Conservation (phyloP, 1,140 invertebrate species). For the Trachymyrmex cornetzi region DNA sequence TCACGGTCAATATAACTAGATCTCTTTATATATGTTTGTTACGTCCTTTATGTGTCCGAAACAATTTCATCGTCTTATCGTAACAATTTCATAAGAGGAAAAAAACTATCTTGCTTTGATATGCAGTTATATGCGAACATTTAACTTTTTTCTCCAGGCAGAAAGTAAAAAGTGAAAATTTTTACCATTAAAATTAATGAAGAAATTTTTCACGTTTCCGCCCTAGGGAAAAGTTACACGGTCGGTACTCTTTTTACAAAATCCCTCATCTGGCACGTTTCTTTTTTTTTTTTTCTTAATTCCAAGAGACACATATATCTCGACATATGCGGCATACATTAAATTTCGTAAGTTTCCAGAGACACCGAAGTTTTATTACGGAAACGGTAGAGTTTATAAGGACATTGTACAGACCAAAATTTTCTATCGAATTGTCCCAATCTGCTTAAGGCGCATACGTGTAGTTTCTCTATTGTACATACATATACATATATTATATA, state of each 20-base stretch:
- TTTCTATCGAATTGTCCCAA: slow-evolving; percentile 42
- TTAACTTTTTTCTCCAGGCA: too few species aligned
- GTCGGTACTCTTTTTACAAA: not conserved
- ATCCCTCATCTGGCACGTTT: not conserved
- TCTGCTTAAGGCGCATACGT: slow-evolving; percentile 2
- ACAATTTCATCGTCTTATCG: slow-evolving; percentile 20
- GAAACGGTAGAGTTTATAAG: slow-evolving; percentile 33
- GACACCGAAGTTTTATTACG: slow-evolving; percentile 48
- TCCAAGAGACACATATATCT: slow-evolving; percentile 4
- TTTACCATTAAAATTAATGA: too few species aligned
- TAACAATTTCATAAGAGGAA: not conserved
- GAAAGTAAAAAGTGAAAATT: too few species aligned
- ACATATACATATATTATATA: not conserved
- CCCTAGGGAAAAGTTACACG: too few species aligned
- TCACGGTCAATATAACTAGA: slow-evolving; percentile 27
- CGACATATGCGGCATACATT: slow-evolving; percentile 26
- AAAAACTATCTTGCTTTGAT: slow-evolving; percentile 2
- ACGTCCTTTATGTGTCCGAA: slow-evolving; percentile 29
- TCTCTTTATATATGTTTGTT: slow-evolving; percentile 60
- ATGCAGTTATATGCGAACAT: not conserved
- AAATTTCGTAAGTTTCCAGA: slow-evolving; percentile 60
- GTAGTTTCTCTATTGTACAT: slow-evolving; percentile 37
- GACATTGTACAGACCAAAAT: slow-evolving; percentile 41
- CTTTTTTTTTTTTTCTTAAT: slow-evolving; percentile 16
- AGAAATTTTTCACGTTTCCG: too few species aligned